Conservation (phyloP, 2,888 invertebrate genomes). For the Melolontha melolontha region DNA sequence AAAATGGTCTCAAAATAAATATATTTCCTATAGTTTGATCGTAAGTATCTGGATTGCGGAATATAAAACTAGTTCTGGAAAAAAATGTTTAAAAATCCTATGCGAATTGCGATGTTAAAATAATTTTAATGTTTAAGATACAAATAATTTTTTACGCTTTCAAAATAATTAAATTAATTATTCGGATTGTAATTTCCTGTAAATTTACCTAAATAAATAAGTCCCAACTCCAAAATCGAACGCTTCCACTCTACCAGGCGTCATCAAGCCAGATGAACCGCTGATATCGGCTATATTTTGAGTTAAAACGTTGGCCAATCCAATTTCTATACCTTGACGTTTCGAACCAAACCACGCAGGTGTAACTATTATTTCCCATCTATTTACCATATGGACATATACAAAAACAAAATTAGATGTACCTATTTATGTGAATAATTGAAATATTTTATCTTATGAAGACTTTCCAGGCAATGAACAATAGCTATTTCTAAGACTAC, state of each 20-base stretch:
- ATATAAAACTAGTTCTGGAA: constrained; percentile 41
- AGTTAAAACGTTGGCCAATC: constrained; percentile 35
- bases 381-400: constrained; percentile 2
- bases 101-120: too few relatives aligned
- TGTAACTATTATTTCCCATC: constrained; percentile 32
- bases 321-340: constrained; percentile 31
- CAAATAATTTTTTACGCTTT: too few relatives aligned
- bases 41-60: constrained; percentile 21
- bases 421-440: too few relatives aligned
- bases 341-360: constrained; percentile 41
- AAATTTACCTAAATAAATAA: constrained; percentile 35
- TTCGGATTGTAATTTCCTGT: too few relatives aligned
- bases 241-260: constrained; percentile 25
- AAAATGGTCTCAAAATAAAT: constrained; percentile 37
- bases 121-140: too few relatives aligned
- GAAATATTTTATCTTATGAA: too few relatives aligned
- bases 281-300: constrained; percentile 35
- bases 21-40: neutral
- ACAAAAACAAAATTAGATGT: neutral
- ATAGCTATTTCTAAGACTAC: too few relatives aligned
- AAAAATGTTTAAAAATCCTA: neutral
- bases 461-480: too few relatives aligned
- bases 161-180: too few relatives aligned
- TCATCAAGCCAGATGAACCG: constrained; percentile 36
- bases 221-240: constrained; percentile 42